Conservation (phyloP, 2,797 vertebrate species). For the Malurus splendens region DNA sequence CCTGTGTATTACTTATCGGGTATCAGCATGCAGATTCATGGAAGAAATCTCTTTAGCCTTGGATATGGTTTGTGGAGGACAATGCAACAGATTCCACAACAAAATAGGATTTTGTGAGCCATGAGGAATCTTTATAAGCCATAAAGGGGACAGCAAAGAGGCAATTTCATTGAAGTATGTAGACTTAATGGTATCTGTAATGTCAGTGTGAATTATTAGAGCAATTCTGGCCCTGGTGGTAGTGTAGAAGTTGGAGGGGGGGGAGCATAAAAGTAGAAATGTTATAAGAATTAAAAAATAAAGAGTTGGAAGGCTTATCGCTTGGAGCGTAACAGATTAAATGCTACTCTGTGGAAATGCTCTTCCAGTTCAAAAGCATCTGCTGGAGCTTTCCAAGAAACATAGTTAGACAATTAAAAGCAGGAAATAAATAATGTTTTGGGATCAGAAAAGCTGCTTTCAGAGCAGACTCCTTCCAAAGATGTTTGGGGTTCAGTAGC, state of each 20-base stretch:
- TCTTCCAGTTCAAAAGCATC: not conserved
- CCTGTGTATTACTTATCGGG: not conserved
- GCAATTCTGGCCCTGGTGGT: slow-evolving; percentile 56
- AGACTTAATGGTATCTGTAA: slow-evolving; percentile 67
- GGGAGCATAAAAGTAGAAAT: slow-evolving; percentile 12
- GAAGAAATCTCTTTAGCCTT: slow-evolving; percentile 63
- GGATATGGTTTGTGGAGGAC: slow-evolving; percentile 59
- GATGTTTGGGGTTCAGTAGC: not conserved
- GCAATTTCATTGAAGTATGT: slow-evolving; percentile 67
- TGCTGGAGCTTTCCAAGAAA: slow-evolving; percentile 15
- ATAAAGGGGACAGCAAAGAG: slow-evolving; percentile 63
- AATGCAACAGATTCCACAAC: slow-evolving; percentile 53
- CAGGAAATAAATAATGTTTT: not conserved
- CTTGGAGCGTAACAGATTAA: not conserved
- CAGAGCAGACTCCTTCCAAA: not conserved
- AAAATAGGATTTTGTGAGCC: slow-evolving; percentile 52
- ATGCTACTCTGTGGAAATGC: not conserved
- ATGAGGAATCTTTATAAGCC: slow-evolving; percentile 69
- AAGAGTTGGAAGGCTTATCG: not conserved
- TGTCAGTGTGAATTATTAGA: slow-evolving; percentile 69
- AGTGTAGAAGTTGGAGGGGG: not conserved
- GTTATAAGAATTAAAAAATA: slow-evolving; percentile 25
- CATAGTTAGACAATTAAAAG: not conserved
- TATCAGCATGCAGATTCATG: slow-evolving; percentile 2
- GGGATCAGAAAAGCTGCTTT: not conserved